Evolutionary conservation across 2,113 vertebrate species (phyloP), one percentile per base, ranked within the genome.

Genomic region (Coregonus clupeaformis): DNA sequence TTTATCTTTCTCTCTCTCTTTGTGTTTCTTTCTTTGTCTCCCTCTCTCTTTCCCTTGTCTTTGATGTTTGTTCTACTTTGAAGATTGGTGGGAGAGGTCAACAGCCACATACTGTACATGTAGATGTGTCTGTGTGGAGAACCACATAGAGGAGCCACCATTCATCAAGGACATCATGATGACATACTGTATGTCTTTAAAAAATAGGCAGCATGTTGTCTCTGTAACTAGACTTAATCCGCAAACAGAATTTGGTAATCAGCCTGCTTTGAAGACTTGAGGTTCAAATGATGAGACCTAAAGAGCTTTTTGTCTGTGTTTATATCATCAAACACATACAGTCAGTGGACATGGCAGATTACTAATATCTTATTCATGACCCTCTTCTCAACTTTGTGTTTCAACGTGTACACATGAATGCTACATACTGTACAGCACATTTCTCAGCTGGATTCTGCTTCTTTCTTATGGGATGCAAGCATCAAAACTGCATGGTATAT

Each of bases 301-400:
- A 42, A 42, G 36, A 42, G 36, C 36, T 45, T 47, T 18, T n/a
- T 20, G 16, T 45, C 3, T 45, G 12, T 71, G 47, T 30, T 63
- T 63, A 25, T 18, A 9, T 20, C 12, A 68, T 68, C 32, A 68
- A n/a, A 25, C 24, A 6, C n/a, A 24, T 22, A 73, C 60, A 36
- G 57, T 25, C 30, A 63, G 57, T 47, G 59, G 59, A 64, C 49
- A 71, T 29, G 47, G 49, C 59, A 64, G 59, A 32, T 42, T 42
- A 25, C 24, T 64, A 20, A 73, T 73, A 12, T 45, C 24, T 62
- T 63, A 73, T 64, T 73, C 32, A 62, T 73, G 22, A 68, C 30
- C 6, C 71, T 63, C 22, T 32, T 63, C 18, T 62, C 29, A 42
- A 36, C 55, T 63, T 32, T 36, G 12, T 6, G 66, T 36, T 68